These are phyloP conservation scores for Strigamia maritima DNA, from an alignment of 2,888 invertebrate species.

Conservation along the genomic window DNA sequence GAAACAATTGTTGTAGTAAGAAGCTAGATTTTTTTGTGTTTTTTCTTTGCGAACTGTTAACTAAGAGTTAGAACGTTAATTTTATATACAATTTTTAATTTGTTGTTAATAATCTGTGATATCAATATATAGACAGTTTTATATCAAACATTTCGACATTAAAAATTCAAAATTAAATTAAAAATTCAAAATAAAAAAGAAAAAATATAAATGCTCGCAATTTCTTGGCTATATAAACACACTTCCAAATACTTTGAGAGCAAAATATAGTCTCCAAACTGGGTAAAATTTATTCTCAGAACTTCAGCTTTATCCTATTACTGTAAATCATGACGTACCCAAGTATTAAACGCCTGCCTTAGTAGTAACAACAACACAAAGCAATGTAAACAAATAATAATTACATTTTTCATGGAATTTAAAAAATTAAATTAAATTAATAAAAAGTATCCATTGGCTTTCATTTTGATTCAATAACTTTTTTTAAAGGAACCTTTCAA, in stretches of 20 bases:
- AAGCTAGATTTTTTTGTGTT: neutral
- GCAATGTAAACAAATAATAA: neutral
- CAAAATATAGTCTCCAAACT: neutral
- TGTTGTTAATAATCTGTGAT: neutral
- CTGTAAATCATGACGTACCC: neutral
- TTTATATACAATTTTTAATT: neutral
- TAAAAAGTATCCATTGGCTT: neutral
- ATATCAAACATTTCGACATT: slow-evolving; percentile 1
- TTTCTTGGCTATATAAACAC: neutral
- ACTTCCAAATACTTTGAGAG: neutral
- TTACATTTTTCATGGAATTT: neutral
- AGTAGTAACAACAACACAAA: neutral
- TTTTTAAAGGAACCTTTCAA: neutral
- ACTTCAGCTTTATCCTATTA: neutral
- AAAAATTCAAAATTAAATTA: neutral
- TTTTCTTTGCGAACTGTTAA: neutral
- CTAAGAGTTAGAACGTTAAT: slow-evolving; percentile 4
- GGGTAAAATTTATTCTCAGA: neutral
- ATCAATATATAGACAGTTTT: slow-evolving; percentile 4
- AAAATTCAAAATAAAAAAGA: neutral
- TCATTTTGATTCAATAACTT: neutral
- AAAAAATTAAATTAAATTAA: neutral
- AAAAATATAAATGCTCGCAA: neutral
- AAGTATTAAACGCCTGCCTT: slow-evolving; percentile 3
- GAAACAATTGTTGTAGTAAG: neutral